Percentiles rank a stretch among this genome's conserved stretches.
Evolutionary conservation across 1,140 invertebrate genomes (phyloP).

Genomic region (Callitettix versicolor): DNA sequence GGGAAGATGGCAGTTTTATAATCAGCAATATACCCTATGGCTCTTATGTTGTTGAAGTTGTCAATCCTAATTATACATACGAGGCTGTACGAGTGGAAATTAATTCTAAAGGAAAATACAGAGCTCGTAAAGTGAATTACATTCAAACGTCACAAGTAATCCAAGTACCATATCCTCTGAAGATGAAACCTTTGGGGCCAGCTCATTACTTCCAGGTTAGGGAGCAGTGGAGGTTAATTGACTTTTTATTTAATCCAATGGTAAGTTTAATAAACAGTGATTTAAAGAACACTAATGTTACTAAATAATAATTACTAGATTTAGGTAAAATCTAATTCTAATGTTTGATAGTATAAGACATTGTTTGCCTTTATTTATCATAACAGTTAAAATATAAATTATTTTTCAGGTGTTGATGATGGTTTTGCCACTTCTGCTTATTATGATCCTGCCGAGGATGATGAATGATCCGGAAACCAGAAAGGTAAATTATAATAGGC

Average conservation of each 20-base stretch:
- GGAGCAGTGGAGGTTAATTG: slow-evolving; percentile 90
- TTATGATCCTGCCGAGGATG: slow-evolving; percentile 90
- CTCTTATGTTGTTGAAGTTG: slow-evolving; percentile 88
- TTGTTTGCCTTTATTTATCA: not conserved
- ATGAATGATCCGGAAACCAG: slow-evolving; percentile 94
- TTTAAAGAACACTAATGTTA: not conserved
- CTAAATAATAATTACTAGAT: not conserved
- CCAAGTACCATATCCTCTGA: slow-evolving; percentile 83
- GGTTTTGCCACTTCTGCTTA: slow-evolving; percentile 80
- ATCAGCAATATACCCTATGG: slow-evolving; percentile 85
- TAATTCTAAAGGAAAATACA: slow-evolving; percentile 89
- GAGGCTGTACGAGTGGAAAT: slow-evolving; percentile 91
- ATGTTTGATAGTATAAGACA: too few species aligned
- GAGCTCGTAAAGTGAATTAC: slow-evolving; percentile 89
- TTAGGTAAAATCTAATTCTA: not conserved
- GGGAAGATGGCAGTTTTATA: slow-evolving; percentile 86
- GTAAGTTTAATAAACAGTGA: slow-evolving; percentile 34
- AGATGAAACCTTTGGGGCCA: slow-evolving; percentile 68
- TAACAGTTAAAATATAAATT: slow-evolving; percentile 6
- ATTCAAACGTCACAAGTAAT: slow-evolving; percentile 81
- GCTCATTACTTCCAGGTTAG: slow-evolving; percentile 87
- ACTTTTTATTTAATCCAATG: slow-evolving; percentile 95
- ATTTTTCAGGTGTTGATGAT: slow-evolving; percentile 76
- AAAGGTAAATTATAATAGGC: slow-evolving; percentile 46
- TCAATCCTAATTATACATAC: slow-evolving; percentile 83